Evolutionary conservation across 2,797 vertebrate species (phyloP).

Genomic region (Sebastes trivittatus): DNA sequence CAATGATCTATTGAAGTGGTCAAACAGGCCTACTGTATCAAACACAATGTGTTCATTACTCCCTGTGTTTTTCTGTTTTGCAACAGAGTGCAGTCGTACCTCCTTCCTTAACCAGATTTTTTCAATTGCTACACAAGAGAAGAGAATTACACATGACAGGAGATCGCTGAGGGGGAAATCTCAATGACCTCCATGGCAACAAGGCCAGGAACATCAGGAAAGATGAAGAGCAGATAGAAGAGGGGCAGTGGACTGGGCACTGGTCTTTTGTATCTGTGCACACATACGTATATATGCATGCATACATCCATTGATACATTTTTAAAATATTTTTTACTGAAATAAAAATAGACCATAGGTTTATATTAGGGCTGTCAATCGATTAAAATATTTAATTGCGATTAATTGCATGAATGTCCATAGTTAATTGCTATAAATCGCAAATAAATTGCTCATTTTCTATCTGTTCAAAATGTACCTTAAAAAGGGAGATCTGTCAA

Average conservation of each 20-base stretch:
- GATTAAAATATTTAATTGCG: too few relatives aligned
- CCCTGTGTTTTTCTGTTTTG: neutral
- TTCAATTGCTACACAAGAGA: neutral
- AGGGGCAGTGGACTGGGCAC: neutral
- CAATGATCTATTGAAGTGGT: neutral
- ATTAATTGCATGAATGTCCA: too few relatives aligned
- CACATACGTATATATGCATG: neutral
- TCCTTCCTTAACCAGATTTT: neutral
- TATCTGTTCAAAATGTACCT: too few relatives aligned
- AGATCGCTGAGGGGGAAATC: neutral
- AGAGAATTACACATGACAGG: neutral
- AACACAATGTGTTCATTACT: neutral
- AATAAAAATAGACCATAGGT: neutral
- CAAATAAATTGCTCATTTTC: too few relatives aligned
- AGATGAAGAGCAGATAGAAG: neutral
- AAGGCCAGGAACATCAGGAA: neutral
- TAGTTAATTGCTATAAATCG: too few relatives aligned
- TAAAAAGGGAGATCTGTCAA: too few relatives aligned
- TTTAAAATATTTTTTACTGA: neutral
- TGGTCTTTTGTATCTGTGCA: neutral
- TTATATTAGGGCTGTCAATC: too few relatives aligned
- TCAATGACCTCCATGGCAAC: constrained; percentile 38
- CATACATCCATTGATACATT: neutral
- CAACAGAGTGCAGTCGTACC: neutral
- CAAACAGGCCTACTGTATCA: neutral